Conservation (phyloP, 2,888 invertebrate genomes). For the Dryobotodes eremita region DNA sequence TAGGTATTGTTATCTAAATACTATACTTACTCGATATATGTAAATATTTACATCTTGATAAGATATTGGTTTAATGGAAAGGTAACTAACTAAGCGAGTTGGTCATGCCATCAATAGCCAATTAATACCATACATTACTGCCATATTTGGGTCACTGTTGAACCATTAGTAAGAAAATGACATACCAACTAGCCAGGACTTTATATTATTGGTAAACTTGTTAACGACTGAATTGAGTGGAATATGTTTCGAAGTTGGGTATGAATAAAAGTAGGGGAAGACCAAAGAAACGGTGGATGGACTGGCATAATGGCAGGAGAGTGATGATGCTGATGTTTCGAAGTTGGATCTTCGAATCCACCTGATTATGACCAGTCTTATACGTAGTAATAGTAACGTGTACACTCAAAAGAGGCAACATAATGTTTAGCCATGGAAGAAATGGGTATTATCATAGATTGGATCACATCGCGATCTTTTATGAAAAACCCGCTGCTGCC, state of each 20-base stretch:
- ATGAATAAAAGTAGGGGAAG: neutral
- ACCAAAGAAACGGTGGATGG: neutral
- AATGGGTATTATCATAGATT: neutral
- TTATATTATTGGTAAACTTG: slow-evolving; percentile 3
- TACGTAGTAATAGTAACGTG: neutral
- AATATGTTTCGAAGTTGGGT: neutral
- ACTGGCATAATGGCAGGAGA: neutral
- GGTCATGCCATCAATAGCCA: slow-evolving; percentile 26
- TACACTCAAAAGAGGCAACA: neutral
- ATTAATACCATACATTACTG: slow-evolving; percentile 16
- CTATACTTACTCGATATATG: neutral
- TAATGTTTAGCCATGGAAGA: neutral
- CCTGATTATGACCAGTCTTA: neutral
- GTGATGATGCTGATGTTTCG: neutral
- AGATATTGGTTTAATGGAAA: slow-evolving; percentile 39
- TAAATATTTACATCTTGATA: slow-evolving; percentile 38
- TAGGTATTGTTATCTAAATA: slow-evolving; percentile 12
- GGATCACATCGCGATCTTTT: slow-evolving; percentile 2
- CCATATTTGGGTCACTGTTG: slow-evolving; percentile 21
- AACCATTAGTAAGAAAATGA: slow-evolving; percentile 2
- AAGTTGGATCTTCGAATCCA: neutral
- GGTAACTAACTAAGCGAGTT: slow-evolving; percentile 26
- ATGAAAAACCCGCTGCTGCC: neutral
- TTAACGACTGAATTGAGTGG: slow-evolving; percentile 10
- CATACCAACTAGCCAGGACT: neutral